A percentile compares a stretch with the other conserved stretches of the same genome.
These are phyloP conservation scores for Meriones psammophilus DNA, from an alignment of 2,797 vertebrate genomes.

Conservation along the genomic window DNA sequence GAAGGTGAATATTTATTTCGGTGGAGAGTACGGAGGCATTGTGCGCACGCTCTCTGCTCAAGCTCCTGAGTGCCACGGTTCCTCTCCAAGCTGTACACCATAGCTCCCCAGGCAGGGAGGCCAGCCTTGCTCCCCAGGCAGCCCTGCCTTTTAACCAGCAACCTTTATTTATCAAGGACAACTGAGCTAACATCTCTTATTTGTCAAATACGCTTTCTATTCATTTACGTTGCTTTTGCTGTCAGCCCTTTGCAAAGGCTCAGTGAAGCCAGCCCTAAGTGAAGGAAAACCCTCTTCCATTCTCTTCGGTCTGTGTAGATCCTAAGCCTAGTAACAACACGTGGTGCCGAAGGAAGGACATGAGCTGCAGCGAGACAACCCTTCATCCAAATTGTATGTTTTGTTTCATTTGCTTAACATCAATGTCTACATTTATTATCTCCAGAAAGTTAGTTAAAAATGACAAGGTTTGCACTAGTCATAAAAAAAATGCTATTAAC, in stretches of 20 bases:
- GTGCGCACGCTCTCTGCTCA: neutral
- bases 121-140: neutral
- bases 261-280: slow-evolving; percentile 11
- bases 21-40: neutral
- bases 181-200: slow-evolving; percentile 41
- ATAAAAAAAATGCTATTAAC: slow-evolving; percentile 33
- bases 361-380: neutral
- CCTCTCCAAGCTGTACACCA: neutral
- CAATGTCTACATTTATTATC: neutral
- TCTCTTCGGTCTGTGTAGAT: neutral
- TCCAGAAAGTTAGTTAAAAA: slow-evolving; percentile 36
- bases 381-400: neutral
- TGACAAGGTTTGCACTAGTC: neutral
- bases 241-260: neutral
- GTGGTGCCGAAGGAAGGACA: neutral
- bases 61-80: neutral
- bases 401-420: neutral
- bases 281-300: neutral
- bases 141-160: neutral
- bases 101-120: neutral
- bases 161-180: slow-evolving; percentile 62
- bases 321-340: neutral
- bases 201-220: slow-evolving; percentile 58
- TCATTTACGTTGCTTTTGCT: slow-evolving; percentile 19
- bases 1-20: neutral